Evolutionary conservation across 2,797 vertebrate species (phyloP).

Genomic region (Myiotriccus ornatus): DNA sequence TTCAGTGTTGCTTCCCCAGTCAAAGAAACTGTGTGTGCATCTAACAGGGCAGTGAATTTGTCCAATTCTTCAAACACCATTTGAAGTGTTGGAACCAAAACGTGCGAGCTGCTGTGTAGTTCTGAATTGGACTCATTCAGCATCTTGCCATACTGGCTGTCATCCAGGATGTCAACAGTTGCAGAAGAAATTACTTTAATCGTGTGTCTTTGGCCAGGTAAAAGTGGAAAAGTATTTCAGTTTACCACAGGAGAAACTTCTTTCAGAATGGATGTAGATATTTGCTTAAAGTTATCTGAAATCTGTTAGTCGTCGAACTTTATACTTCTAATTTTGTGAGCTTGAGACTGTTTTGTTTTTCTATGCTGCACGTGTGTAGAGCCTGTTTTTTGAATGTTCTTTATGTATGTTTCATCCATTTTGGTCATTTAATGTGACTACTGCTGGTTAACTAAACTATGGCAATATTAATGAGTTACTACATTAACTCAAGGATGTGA

Average conservation of each 20-base stretch:
- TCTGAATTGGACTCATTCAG: not conserved
- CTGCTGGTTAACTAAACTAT: not conserved
- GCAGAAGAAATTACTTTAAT: not conserved
- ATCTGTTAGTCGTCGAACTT: slow-evolving; percentile 32
- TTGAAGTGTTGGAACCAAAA: not conserved
- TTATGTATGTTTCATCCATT: slow-evolving; percentile 47
- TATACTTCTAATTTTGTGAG: slow-evolving; percentile 51
- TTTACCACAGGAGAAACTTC: slow-evolving; percentile 59
- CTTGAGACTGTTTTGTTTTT: slow-evolving; percentile 29
- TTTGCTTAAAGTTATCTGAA: slow-evolving; percentile 58
- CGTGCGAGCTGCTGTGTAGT: not conserved
- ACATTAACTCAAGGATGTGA: slow-evolving; percentile 32
- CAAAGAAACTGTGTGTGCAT: not conserved
- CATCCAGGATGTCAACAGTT: not conserved
- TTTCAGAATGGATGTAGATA: slow-evolving; percentile 67
- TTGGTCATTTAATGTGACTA: slow-evolving; percentile 28
- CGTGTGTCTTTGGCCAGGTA: not conserved
- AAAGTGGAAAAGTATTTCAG: slow-evolving; percentile 13
- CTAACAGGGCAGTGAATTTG: not conserved
- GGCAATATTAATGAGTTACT: slow-evolving; percentile 42
- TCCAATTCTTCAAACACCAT: not conserved
- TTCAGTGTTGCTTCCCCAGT: slow-evolving; percentile 13
- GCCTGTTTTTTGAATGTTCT: slow-evolving; percentile 49
- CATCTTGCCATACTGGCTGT: not conserved
- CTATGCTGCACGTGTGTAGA: slow-evolving; percentile 62